Evolutionary conservation across 2,888 invertebrate species (phyloP).

Genomic region (Ellobium chinense): DNA sequence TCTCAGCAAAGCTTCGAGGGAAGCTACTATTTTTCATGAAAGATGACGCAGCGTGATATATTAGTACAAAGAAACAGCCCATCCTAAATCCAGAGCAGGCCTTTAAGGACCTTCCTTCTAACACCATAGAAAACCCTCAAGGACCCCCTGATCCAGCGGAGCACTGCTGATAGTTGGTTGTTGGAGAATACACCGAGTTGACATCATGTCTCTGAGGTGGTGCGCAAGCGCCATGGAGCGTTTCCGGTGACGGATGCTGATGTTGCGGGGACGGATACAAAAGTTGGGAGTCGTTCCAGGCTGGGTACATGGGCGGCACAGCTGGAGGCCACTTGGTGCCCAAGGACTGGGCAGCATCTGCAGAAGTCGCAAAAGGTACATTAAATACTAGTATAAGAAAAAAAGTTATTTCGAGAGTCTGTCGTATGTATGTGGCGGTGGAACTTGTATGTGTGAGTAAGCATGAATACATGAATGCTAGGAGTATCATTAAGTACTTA

Average conservation of each 20-base stretch:
- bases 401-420: too few species aligned
- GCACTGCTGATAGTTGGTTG: slow-evolving; percentile 49
- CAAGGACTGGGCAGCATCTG: slow-evolving; percentile 52
- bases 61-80: too few species aligned
- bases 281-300: slow-evolving; percentile 50
- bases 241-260: slow-evolving; percentile 42
- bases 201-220: slow-evolving; percentile 47
- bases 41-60: too few species aligned
- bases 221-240: slow-evolving; percentile 38
- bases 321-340: slow-evolving; percentile 52
- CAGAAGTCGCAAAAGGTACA: background rate
- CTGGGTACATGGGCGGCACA: slow-evolving; percentile 49
- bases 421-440: background rate
- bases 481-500: too few species aligned
- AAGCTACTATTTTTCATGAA: too few species aligned
- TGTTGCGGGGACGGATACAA: slow-evolving; percentile 45
- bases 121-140: too few species aligned
- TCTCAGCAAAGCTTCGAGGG: too few species aligned
- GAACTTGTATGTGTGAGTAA: background rate
- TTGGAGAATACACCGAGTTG: slow-evolving; percentile 26
- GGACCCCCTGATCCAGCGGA: slow-evolving; percentile 37
- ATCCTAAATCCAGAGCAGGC: too few species aligned
- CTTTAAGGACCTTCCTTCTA: too few species aligned
- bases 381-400: too few species aligned
- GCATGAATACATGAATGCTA: too few species aligned